These are phyloP conservation scores for Capitulum mitella DNA, from an alignment of 2,888 invertebrate species.

Conservation along the genomic window DNA sequence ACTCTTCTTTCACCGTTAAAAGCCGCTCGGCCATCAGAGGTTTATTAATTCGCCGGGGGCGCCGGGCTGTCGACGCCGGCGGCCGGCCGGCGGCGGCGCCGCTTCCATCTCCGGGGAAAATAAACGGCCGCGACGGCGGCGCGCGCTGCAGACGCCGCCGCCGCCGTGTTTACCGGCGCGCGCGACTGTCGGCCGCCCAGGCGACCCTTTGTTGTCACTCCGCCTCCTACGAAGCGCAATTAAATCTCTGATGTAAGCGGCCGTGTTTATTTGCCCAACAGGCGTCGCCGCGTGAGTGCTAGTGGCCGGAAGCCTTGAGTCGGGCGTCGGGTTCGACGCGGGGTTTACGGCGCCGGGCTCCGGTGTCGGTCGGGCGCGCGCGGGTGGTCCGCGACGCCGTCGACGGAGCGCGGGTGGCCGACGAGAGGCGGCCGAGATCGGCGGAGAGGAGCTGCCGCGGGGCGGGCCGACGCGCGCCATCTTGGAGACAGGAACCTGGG, in stretches of 20 bases:
- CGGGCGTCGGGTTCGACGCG: conserved; percentile 20
- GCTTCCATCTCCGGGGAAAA: conserved; percentile 21
- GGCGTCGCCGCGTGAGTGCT: conserved; percentile 15
- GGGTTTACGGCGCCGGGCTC: conserved; percentile 1
- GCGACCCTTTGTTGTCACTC: conserved; percentile 20
- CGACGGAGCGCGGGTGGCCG: neutral
- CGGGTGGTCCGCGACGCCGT: conserved; percentile 6
- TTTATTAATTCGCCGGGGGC: conserved; percentile 17
- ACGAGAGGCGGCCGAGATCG: too few species aligned
- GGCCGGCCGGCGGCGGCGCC: conserved; percentile 8
- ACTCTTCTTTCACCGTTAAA: conserved; percentile 20
- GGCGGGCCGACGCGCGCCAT: neutral
- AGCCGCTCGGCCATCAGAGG: conserved; percentile 22
- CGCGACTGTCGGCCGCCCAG: neutral
- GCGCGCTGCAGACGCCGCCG: neutral
- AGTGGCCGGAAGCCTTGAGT: conserved; percentile 24
- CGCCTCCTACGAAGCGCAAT: conserved; percentile 24
- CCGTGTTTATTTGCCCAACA: conserved; percentile 20
- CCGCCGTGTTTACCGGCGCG: neutral
- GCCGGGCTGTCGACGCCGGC: conserved; percentile 2
- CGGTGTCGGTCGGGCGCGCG: neutral
- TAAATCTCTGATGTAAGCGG: conserved; percentile 21
- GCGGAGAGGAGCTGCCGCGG: too few species aligned
- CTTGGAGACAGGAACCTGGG: neutral
- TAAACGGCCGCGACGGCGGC: neutral